Conservation (phyloP, 2,888 invertebrate species). For the Yponomeuta evonymella region DNA sequence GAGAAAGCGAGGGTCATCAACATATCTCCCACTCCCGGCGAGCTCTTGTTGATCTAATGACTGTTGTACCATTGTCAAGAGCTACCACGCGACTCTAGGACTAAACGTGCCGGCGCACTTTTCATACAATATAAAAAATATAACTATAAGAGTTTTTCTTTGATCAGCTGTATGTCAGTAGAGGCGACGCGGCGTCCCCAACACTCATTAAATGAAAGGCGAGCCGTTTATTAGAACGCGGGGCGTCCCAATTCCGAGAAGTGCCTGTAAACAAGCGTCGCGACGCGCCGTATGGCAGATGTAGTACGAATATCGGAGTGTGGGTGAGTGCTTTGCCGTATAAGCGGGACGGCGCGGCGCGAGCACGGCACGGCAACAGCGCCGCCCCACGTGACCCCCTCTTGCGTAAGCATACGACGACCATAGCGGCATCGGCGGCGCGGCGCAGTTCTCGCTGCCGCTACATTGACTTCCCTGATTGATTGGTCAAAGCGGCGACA, state of each 20-base stretch:
- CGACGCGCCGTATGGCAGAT: conserved; percentile 41
- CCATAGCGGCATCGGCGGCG: conserved; percentile 43
- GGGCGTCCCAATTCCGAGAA: conserved; percentile 60
- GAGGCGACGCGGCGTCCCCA: background rate
- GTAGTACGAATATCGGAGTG: conserved; percentile 36
- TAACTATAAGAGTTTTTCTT: conserved; percentile 27
- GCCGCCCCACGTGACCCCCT: conserved; percentile 67
- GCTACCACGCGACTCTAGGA: background rate
- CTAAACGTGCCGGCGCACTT: background rate
- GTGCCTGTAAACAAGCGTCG: conserved; percentile 57
- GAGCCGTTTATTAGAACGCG: conserved; percentile 16
- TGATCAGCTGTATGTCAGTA: conserved; percentile 27
- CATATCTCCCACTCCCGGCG: conserved; percentile 33
- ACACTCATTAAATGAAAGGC: background rate
- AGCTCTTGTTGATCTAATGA: background rate
- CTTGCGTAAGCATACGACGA: conserved; percentile 71
- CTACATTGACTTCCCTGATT: conserved; percentile 36
- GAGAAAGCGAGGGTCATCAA: conserved; percentile 68
- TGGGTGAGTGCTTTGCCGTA: conserved; percentile 24
- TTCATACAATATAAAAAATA: background rate
- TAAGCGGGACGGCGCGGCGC: conserved; percentile 49
- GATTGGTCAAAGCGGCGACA: conserved; percentile 27
- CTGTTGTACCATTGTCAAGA: background rate
- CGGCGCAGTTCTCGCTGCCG: conserved; percentile 32
- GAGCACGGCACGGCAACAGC: conserved; percentile 60